A percentile compares a stretch with the other conserved stretches of the same genome.
Evolutionary conservation across 2,888 invertebrate species (phyloP).

Genomic region (Parochlus steinenii): DNA sequence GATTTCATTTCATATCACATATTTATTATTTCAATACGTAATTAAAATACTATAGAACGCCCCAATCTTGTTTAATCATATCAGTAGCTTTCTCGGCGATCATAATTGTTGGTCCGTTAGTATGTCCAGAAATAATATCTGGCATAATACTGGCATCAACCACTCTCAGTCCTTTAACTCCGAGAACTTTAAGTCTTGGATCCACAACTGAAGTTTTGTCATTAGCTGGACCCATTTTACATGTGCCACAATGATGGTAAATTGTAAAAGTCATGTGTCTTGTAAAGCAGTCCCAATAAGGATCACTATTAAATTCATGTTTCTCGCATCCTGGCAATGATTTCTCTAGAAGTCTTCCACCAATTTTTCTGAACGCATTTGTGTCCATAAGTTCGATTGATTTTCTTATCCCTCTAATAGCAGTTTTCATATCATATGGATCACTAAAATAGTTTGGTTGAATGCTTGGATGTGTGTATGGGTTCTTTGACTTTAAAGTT

Average conservation of each 20-base stretch:
- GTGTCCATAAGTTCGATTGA: constrained; percentile 34
- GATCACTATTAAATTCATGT: constrained; percentile 34
- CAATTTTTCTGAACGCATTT: constrained; percentile 34
- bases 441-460: constrained; percentile 51
- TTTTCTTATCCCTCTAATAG: constrained; percentile 41
- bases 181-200: constrained; percentile 35
- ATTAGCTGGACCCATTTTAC: constrained; percentile 44
- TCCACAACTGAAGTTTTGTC: constrained; percentile 48
- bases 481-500: constrained; percentile 43
- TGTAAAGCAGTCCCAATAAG: constrained; percentile 48
- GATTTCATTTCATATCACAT: too few relatives aligned
- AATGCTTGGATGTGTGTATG: constrained; percentile 44
- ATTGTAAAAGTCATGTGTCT: constrained; percentile 42
- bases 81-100: constrained; percentile 40
- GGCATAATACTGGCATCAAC: constrained; percentile 39
- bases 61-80: constrained; percentile 35
- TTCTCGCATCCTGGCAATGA: constrained; percentile 41
- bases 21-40: too few relatives aligned
- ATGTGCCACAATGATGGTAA: constrained; percentile 45
- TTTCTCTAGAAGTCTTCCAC: constrained; percentile 35
- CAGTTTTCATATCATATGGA: constrained; percentile 42
- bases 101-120: constrained; percentile 38
- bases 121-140: constrained; percentile 36
- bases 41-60: too few relatives aligned
- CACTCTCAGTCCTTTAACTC: constrained; percentile 33